These are phyloP conservation scores for Sphaerolaimus hirsutus DNA, from an alignment of 2,888 invertebrate species.

Conservation along the genomic window DNA sequence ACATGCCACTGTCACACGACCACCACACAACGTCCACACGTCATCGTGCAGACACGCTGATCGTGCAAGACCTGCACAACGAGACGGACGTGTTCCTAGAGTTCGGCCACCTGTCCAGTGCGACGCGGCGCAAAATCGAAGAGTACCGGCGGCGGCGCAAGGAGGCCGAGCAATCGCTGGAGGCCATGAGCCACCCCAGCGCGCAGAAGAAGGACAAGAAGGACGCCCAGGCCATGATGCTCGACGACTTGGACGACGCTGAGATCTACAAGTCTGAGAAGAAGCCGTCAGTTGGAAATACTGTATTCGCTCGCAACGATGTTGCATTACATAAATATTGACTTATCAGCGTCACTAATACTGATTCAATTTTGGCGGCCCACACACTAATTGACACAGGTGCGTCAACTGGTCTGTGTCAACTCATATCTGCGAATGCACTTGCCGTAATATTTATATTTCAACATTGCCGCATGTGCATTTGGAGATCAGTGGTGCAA, in stretches of 20 bases:
- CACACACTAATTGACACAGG: no score
- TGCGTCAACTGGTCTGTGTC: no score
- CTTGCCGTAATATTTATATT: no score
- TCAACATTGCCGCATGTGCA: no score
- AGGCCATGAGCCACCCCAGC: slow-evolving; percentile 15
- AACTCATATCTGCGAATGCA: no score
- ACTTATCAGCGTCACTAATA: no score
- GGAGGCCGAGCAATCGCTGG: slow-evolving; percentile 23
- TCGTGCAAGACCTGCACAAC: slow-evolving; percentile 23
- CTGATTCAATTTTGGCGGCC: no score
- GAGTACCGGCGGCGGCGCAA: slow-evolving; percentile 16
- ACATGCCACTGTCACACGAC: no score
- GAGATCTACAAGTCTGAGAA: not conserved
- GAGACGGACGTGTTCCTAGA: slow-evolving; percentile 26
- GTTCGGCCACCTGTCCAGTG: slow-evolving; percentile 16
- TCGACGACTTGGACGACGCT: not conserved
- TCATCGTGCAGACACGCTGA: slow-evolving; percentile 21
- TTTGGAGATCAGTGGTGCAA: no score
- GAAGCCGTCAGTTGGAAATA: no score
- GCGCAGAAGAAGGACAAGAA: not conserved
- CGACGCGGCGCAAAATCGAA: slow-evolving; percentile 7
- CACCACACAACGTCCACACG: no score
- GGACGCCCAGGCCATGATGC: not conserved
- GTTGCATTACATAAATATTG: not conserved
- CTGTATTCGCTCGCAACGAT: no score